A percentile compares a stretch with the other conserved stretches of the same genome.
Conservation (phyloP, 1,140 invertebrate species). For the Ceratitis capitata region DNA sequence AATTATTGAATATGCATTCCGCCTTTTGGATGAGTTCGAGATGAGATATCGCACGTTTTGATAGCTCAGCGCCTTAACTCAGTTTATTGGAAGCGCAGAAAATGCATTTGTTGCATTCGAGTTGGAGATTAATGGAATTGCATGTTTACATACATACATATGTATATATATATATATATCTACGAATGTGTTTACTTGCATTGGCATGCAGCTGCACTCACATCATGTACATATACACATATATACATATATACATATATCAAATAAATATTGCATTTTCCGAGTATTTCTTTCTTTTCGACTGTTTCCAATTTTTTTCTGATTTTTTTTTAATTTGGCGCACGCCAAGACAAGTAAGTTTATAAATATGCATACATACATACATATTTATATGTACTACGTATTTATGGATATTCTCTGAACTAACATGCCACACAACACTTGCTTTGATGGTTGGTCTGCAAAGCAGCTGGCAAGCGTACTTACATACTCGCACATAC, state of each 20-base stretch:
- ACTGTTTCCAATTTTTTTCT: background rate
- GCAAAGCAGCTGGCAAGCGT: background rate
- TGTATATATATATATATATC: background rate
- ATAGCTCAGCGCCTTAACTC: background rate
- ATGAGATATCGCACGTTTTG: background rate
- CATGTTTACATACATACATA: background rate
- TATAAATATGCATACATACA: background rate
- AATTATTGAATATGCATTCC: background rate
- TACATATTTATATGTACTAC: background rate
- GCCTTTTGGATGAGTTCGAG: background rate
- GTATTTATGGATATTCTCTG: background rate
- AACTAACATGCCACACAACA: background rate
- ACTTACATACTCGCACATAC: background rate
- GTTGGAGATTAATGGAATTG: background rate
- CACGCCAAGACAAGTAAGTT: no score
- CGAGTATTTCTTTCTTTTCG: background rate
- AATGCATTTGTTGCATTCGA: background rate
- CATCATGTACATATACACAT: background rate
- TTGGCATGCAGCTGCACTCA: background rate
- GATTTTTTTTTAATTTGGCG: background rate
- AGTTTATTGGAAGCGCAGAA: background rate
- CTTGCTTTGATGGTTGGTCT: background rate
- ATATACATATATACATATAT: no score
- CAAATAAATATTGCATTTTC: background rate
- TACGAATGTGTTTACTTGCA: background rate